Conservation (phyloP, 2,113 vertebrate species). For the Amia ocellicauda region DNA sequence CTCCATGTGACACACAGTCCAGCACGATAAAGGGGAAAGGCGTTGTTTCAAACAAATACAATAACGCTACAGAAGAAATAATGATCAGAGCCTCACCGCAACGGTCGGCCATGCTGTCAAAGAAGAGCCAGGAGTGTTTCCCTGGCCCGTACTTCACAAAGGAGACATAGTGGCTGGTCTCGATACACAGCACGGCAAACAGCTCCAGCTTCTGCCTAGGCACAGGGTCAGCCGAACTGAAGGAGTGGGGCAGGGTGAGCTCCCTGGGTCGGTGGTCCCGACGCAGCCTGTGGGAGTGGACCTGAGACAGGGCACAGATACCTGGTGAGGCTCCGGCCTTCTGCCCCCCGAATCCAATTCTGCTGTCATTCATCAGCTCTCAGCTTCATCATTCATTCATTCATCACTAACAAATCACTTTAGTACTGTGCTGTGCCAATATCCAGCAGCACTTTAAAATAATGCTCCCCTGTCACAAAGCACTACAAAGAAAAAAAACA, state of each 20-base stretch:
- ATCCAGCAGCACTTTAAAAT: too few species aligned
- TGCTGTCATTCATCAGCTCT: too few species aligned
- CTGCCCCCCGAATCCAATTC: too few species aligned
- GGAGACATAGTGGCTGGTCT: constrained; percentile 75
- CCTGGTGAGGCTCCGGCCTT: not conserved
- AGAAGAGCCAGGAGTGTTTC: constrained; percentile 69
- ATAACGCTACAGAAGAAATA: not conserved
- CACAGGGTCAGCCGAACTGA: constrained; percentile 15
- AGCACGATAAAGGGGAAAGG: too few species aligned
- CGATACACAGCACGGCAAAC: constrained; percentile 73
- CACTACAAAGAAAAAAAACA: too few species aligned
- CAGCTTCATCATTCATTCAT: too few species aligned
- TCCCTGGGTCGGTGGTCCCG: constrained; percentile 45
- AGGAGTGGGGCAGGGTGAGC: constrained; percentile 32
- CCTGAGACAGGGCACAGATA: constrained; percentile 35
- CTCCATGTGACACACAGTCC: too few species aligned
- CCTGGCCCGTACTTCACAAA: constrained; percentile 67
- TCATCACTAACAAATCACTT: too few species aligned
- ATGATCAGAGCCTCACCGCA: constrained; percentile 46
- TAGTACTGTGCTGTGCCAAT: too few species aligned
- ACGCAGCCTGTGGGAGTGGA: constrained; percentile 54
- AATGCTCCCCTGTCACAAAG: too few species aligned
- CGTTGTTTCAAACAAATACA: too few species aligned
- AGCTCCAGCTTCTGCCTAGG: constrained; percentile 56
- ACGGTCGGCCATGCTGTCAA: constrained; percentile 77